Percentiles rank a stretch among this genome's conserved stretches.
These are phyloP conservation scores for Tenebrosternarchus preto DNA, from an alignment of 2,113 vertebrate species.

Conservation along the genomic window DNA sequence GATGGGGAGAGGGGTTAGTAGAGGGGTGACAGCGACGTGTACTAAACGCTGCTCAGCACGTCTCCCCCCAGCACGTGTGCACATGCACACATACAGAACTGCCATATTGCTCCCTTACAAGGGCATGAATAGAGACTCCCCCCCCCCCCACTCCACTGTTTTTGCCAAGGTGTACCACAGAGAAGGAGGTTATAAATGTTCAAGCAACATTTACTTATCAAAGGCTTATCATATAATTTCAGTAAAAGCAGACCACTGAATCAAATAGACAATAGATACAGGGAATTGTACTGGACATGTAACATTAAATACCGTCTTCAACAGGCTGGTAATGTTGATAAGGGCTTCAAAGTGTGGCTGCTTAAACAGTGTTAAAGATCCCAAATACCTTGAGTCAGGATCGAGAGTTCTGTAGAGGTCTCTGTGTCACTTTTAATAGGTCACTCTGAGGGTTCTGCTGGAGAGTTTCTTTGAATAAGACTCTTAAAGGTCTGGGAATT, in stretches of 20 bases:
- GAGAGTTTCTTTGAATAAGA: neutral
- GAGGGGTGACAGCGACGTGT: slow-evolving; percentile 59
- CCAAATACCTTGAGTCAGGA: neutral
- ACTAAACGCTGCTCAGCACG: slow-evolving; percentile 42
- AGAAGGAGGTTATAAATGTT: neutral
- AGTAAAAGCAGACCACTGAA: neutral
- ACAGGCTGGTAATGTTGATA: neutral
- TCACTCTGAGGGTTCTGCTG: neutral
- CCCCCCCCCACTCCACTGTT: neutral
- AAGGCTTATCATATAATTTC: neutral
- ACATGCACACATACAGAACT: slow-evolving; percentile 5
- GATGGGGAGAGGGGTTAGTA: slow-evolving; percentile 50
- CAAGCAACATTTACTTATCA: neutral
- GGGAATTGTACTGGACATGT: neutral
- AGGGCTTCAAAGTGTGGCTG: neutral
- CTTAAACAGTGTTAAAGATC: neutral
- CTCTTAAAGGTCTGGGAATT: too few relatives aligned
- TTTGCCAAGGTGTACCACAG: neutral
- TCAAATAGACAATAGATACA: neutral
- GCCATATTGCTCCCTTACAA: neutral
- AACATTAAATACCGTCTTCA: neutral
- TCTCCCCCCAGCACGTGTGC: slow-evolving; percentile 10
- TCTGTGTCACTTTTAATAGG: neutral
- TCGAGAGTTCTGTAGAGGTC: neutral
- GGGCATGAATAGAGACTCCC: neutral